Evolutionary conservation across 1,140 invertebrate species (phyloP), one percentile per base, ranked within the genome.

Genomic region (Drosophila murphyi): DNA sequence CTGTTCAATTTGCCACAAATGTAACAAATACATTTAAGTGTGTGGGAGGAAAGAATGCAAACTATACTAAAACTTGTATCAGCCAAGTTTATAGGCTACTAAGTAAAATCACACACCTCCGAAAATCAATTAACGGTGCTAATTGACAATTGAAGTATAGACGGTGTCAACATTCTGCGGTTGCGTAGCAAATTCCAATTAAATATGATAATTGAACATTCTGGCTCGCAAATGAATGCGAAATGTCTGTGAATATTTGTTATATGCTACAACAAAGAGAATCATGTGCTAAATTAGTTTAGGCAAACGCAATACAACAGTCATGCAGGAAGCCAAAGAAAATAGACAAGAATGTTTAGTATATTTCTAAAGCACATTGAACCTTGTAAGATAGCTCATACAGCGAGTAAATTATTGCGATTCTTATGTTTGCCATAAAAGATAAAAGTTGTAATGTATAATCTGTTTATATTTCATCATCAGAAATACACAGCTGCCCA

Each of bases 191-290:
- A 35, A 65, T 74, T 57, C 55, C 50, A 70, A 67, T 75, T 31
- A 8, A 47, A 45, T 41, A 51, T 75, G 76, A 48, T 83, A 76
- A 80, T 12, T 50, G 47, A 45, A 20, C 7, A 43, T 37, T 67
- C 32, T 5, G n/a, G 51, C 35, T 75, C 62, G 70, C 5, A 52
- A 47, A 63, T 67, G 50, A 39, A 60, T 65, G 47, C 47, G 32
- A 69, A 65, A 50, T 70, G 48, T 67, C 71, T 83, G 48, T 6
- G 35, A 34, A 34, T 29, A 63, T 55, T 34, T 55, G 52, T 56
- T 35, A 51, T 45, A 41, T 12, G 20, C 3, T 6, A 51, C 50
- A 56, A 5, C 28, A 56, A 55, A 56, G 37, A 45, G 48, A 41
- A 43, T 4, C 10, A 43, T 43, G 10, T 43, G 39, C 39, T 43